phyloP scores from a whole-genome alignment of 2,797 vertebrate species.

The Pseudochirops corinnae region DNA sequence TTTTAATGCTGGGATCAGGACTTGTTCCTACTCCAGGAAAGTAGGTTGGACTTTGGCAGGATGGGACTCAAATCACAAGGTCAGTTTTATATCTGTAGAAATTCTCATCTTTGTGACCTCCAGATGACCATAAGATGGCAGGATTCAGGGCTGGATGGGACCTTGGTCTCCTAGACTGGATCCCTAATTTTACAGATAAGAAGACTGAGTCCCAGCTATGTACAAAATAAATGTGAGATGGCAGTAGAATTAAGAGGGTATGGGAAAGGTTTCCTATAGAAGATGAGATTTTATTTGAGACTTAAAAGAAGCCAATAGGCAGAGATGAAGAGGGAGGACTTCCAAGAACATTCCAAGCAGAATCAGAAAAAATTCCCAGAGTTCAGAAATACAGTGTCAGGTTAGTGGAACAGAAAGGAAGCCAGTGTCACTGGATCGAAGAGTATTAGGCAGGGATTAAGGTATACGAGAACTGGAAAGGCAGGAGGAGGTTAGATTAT shows the following conservation, averaged over 20 bases:
- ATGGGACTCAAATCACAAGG: not conserved
- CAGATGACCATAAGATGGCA: not conserved
- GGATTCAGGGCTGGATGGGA: not conserved
- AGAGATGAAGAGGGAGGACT: not conserved
- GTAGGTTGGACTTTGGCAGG: not conserved
- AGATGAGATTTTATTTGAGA: not conserved
- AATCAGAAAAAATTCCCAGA: not conserved
- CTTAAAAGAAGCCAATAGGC: not conserved
- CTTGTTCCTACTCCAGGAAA: slow-evolving; percentile 33
- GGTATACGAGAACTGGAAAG: not conserved
- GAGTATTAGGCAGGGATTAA: not conserved
- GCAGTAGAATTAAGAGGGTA: not conserved
- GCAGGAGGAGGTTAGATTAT: not conserved
- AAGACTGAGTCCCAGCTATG: not conserved
- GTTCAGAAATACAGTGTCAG: not conserved
- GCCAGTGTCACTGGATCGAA: not conserved
- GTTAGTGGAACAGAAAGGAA: not conserved
- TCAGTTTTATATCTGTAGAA: not conserved
- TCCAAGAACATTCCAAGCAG: not conserved
- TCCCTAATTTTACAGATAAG: not conserved
- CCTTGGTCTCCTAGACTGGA: not conserved
- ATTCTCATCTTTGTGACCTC: not conserved
- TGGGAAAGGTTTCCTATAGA: not conserved
- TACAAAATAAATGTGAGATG: not conserved
- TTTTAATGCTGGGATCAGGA: slow-evolving; percentile 24